Evolutionary conservation across 2,113 vertebrate species (phyloP), one percentile per base, ranked within the genome.

Genomic region (Neodontobutis hainanensis): DNA sequence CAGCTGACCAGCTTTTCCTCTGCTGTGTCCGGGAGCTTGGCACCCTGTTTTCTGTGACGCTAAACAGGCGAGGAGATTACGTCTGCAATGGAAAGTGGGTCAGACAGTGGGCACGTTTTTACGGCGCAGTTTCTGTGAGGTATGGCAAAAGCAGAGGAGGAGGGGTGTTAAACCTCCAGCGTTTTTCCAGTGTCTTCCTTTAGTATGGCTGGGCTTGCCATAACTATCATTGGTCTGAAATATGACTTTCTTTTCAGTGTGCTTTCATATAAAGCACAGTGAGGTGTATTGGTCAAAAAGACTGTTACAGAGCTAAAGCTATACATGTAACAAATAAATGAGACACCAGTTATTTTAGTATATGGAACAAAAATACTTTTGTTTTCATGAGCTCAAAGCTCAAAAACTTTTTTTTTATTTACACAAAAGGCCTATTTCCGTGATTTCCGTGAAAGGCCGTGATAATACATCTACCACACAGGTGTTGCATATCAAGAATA

Each of bases 81-180:
- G 81, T 87, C 83, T 86, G 68, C 78, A 50, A 73, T 82, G 81
- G 88, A 92, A 93, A 93, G 84, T 92, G 89, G 90, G 91, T 92
- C 91, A 93, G 88, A 85, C 78, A 77, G 78, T 86, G 85, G 84
- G 85, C 82, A 88, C 57, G 63, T 82, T 86, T 91, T 86, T 83
- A 85, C 65, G 53, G 79, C 73, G 73, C 68, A 78, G 79, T 88
- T 86, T 85, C 68, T 79, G 73, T 51, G 73, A 84, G 77, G 70
- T 81, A 61, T 57, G 45, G 64, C 43, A 59, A 75, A 77, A 66
- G 76, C 62, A 65, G 52, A 52, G 34, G 72, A 56, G 45, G 36
- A 47, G 44, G 61, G 49, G 46, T 36, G 4, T 68, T 72, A 77
- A 87, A 70, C 75, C 71, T 67, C 55, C 69, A 63, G 61, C 42